Percentiles rank a stretch among this genome's conserved stretches.
These are phyloP conservation scores for Norana najaformis DNA, from an alignment of 2,888 invertebrate species.

Conservation along the genomic window DNA sequence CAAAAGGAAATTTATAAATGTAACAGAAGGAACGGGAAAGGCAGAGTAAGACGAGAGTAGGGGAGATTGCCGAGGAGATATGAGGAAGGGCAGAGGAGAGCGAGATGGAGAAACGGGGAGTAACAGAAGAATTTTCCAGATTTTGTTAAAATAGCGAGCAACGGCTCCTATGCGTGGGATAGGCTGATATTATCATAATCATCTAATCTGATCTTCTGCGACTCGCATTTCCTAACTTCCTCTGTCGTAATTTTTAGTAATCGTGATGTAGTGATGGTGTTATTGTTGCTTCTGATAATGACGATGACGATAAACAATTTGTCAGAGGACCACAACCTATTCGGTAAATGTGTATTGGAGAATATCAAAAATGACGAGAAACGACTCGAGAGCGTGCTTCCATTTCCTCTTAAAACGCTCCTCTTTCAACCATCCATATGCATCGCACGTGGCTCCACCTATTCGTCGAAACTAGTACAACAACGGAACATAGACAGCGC, in stretches of 20 bases:
- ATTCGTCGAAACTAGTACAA: not conserved
- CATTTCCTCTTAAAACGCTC: not conserved
- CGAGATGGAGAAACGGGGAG: too few relatives aligned
- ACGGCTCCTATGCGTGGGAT: too few relatives aligned
- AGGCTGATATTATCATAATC: too few relatives aligned
- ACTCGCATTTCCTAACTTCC: not conserved
- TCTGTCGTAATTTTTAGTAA: not conserved
- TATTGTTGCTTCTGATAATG: not conserved
- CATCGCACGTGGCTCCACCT: not conserved
- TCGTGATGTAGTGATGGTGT: not conserved
- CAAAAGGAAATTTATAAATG: too few relatives aligned
- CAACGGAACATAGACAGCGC: not conserved
- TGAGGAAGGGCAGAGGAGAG: too few relatives aligned
- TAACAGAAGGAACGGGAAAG: too few relatives aligned
- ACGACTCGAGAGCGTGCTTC: not conserved
- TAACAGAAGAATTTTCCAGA: too few relatives aligned
- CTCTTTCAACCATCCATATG: not conserved
- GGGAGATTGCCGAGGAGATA: too few relatives aligned
- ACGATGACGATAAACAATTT: not conserved
- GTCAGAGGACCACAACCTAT: not conserved
- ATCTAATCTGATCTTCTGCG: not conserved
- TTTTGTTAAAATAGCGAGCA: too few relatives aligned
- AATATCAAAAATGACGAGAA: not conserved
- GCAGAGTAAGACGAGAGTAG: too few relatives aligned
- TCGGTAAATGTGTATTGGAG: not conserved